Conservation (phyloP, 2,888 invertebrate species). For the Escarpia spicata region DNA sequence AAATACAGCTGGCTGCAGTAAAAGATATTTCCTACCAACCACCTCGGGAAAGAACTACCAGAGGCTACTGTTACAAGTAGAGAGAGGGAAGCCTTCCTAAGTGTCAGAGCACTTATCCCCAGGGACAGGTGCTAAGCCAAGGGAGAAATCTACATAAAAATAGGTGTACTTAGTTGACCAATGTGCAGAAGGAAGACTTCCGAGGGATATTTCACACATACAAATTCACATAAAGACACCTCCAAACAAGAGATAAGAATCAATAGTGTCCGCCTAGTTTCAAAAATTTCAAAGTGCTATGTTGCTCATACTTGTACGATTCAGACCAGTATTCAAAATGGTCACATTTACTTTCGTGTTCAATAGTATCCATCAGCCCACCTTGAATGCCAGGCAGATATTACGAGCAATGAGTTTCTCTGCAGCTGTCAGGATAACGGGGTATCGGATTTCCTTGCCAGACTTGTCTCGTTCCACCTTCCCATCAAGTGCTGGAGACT, state of each 20-base stretch:
- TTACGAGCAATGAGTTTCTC: constrained; percentile 98
- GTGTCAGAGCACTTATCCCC: no score
- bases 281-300: no score
- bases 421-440: constrained; percentile 94
- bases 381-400: constrained; percentile 79
- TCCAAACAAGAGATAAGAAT: not conserved
- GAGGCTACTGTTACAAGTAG: no score
- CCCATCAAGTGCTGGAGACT: constrained; percentile 97
- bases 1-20: no score
- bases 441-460: constrained; percentile 96
- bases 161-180: no score
- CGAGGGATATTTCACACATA: no score
- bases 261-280: not conserved
- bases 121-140: no score
- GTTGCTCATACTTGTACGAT: not conserved
- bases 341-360: not conserved
- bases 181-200: no score
- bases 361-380: constrained; percentile 41
- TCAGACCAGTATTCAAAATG: not conserved
- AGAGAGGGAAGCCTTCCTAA: no score
- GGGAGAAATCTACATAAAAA: no score
- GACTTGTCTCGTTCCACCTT: constrained; percentile 98
- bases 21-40: no score
- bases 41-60: no score
- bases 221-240: not conserved